These are phyloP conservation scores for Ceryle rudis DNA, from an alignment of 2,797 vertebrate genomes.

Conservation along the genomic window DNA sequence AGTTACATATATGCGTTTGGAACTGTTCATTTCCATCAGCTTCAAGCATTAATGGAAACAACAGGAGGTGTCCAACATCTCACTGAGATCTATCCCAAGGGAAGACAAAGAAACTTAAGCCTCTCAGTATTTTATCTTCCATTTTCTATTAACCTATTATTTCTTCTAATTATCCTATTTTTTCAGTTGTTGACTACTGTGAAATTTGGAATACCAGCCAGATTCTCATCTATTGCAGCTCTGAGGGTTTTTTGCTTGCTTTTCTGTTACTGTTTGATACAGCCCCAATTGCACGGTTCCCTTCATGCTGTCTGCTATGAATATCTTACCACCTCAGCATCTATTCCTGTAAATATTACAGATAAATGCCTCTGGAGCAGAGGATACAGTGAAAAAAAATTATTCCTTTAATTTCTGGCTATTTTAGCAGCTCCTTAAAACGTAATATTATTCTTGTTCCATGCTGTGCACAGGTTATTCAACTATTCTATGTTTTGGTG, in stretches of 20 bases:
- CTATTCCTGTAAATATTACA: background rate
- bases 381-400: background rate
- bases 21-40: background rate
- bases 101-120: background rate
- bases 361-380: background rate
- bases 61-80: background rate
- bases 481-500: background rate
- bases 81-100: background rate
- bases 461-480: background rate
- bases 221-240: background rate
- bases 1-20: fast-evolving
- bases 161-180: background rate
- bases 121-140: background rate
- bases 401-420: background rate
- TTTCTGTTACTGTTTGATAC: background rate
- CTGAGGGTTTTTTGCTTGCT: background rate
- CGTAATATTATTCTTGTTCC: background rate
- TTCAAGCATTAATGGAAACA: background rate
- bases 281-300: background rate
- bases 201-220: background rate
- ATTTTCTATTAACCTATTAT: background rate
- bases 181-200: background rate
- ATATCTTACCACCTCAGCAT: background rate
- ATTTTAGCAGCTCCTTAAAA: background rate
- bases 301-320: background rate